Percentiles rank a stretch among this genome's conserved stretches.
Evolutionary conservation across 2,113 vertebrate species (phyloP).

Genomic region (Carettochelys insculpta): DNA sequence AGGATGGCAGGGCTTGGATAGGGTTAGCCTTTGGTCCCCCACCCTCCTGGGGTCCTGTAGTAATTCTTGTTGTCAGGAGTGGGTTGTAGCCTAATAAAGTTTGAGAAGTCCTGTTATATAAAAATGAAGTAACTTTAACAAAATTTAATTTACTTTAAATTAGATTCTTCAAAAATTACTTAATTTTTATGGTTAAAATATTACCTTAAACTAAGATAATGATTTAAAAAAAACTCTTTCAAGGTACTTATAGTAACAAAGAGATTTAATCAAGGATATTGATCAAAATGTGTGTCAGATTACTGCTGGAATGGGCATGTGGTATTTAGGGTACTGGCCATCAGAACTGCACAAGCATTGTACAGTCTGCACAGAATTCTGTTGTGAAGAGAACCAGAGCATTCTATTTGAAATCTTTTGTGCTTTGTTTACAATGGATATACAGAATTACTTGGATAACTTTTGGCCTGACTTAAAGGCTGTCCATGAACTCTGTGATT

Average conservation of each 20-base stretch:
- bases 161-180: background rate
- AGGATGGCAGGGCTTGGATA: too few species aligned
- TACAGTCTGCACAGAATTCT: background rate
- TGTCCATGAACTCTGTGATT: slow-evolving; percentile 86
- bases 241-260: background rate
- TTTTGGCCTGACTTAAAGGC: slow-evolving; percentile 91
- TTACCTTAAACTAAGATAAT: background rate
- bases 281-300: background rate
- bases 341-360: background rate
- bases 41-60: too few species aligned
- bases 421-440: background rate
- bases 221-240: background rate
- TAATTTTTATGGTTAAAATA: background rate
- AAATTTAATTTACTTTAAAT: background rate
- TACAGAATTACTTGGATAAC: slow-evolving; percentile 88
- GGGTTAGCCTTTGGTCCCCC: too few species aligned
- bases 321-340: background rate
- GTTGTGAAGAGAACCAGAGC: background rate
- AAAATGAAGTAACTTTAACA: background rate
- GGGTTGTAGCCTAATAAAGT: too few species aligned
- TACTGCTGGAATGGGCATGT: background rate
- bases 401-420: background rate
- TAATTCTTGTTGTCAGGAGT: too few species aligned
- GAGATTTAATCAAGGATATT: background rate
- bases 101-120: too few species aligned